Evolutionary conservation across 2,113 vertebrate species (phyloP).

Genomic region (Pimephales promelas): DNA sequence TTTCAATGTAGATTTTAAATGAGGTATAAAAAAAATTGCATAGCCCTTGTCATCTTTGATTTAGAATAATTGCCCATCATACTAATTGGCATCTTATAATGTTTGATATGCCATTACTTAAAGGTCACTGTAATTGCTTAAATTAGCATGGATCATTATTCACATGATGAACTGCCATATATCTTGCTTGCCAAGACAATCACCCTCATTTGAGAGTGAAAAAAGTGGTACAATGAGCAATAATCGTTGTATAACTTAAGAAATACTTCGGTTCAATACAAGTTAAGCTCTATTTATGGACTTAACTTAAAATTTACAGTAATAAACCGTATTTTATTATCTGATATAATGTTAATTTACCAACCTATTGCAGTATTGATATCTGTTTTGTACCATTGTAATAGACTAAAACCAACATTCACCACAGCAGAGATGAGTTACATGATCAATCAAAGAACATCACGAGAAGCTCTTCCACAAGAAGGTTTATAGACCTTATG

Average conservation of each 20-base stretch:
- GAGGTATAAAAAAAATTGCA: background rate
- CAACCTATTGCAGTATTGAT: too few species aligned
- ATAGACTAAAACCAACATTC: too few species aligned
- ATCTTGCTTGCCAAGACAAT: conserved; percentile 29
- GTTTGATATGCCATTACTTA: conserved; percentile 48
- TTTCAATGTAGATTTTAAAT: conserved; percentile 13
- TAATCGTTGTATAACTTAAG: background rate
- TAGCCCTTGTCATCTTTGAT: conserved; percentile 42
- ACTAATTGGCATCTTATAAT: conserved; percentile 37
- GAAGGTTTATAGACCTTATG: too few species aligned
- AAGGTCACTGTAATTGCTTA: conserved; percentile 55
- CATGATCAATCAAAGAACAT: too few species aligned
- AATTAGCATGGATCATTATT: conserved; percentile 53
- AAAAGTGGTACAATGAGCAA: background rate
- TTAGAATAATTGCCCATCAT: conserved; percentile 30
- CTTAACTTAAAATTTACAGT: too few species aligned
- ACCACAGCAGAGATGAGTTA: too few species aligned
- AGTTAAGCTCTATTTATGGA: background rate
- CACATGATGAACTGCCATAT: conserved; percentile 23
- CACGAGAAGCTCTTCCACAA: too few species aligned
- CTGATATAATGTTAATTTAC: too few species aligned
- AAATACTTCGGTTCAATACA: background rate
- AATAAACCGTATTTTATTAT: too few species aligned
- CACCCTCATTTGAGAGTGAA: conserved; percentile 18
- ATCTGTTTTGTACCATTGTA: too few species aligned